Conservation (phyloP, 2,888 invertebrate genomes). For the Galeruca laticollis region DNA sequence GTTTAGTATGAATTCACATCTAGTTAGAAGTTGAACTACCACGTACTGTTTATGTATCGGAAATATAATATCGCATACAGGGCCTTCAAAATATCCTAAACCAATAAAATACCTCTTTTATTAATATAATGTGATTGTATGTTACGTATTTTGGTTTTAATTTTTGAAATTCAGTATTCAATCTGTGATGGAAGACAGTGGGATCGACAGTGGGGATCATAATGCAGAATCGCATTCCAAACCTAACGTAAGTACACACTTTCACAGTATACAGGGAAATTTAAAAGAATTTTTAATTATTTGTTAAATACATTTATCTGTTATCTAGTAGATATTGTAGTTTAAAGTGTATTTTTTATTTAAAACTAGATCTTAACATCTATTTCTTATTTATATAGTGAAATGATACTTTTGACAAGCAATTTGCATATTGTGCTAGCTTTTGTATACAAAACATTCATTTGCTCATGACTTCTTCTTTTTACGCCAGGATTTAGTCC, state of each 20-base stretch:
- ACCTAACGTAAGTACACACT: slow-evolving; percentile 53
- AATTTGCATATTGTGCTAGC: too few species aligned
- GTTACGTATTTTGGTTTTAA: background rate
- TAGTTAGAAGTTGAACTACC: slow-evolving; percentile 1
- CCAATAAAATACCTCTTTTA: background rate
- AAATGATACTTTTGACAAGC: too few species aligned
- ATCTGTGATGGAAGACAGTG: slow-evolving; percentile 68
- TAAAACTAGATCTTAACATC: too few species aligned
- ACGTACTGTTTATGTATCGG: slow-evolving; percentile 4
- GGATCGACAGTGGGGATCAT: slow-evolving; percentile 69
- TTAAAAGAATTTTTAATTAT: background rate
- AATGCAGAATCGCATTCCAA: slow-evolving; percentile 62
- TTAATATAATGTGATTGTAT: slow-evolving; percentile 9
- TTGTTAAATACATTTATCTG: too few species aligned
- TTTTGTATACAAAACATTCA: too few species aligned
- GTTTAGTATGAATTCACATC: background rate
- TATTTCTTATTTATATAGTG: too few species aligned
- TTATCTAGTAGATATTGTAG: too few species aligned
- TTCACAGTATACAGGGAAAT: background rate
- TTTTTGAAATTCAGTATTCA: background rate
- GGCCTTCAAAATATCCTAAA: slow-evolving; percentile 5
- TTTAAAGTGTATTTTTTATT: too few species aligned
- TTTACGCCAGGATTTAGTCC: too few species aligned
- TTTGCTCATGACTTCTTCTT: too few species aligned
- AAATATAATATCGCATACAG: slow-evolving; percentile 9